Evolutionary conservation across 2,113 vertebrate species (phyloP), one percentile per base, ranked within the genome.

Genomic region (Strix aluco): DNA sequence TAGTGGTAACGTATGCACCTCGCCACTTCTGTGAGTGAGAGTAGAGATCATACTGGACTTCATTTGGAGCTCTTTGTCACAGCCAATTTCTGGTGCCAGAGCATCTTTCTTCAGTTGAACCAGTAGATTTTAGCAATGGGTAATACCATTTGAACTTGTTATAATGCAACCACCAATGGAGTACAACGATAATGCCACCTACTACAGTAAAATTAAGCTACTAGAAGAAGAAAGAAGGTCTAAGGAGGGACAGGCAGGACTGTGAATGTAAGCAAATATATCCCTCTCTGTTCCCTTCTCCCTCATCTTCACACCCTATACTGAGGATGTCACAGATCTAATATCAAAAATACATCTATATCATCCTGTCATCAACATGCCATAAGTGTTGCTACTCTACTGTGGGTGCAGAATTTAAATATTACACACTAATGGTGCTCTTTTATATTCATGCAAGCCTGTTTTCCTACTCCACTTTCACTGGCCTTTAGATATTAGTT

Each of bases 361-460:
- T 63, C 5, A 40, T 20, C 29, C 49, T 57, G 22, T 20, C 38
- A 21, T 26, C 1, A 3, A 21, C 22, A 54, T 34, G 13, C 26
- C 5, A 0, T 42, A 57, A 52, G 15, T 25, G 10, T 46, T 66
- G 34, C 34, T 83, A 46, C 5, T 66, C n/a, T 87, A 13, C 20
- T 34, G 13, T 23, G 40, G 44, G 32, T 70, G 21, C 8, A 52
- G 44, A 89, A 70, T n/a, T 62, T 59, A 65, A 80, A 55, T 46
- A 74, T 17, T 51, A 36, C n/a, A 59, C 5, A 10, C 20, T 55
- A 46, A 8, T 1, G 0, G 7, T 52, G 10, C 0, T 34, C 72
- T 71, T 81, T 77, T n/a, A 30, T 40, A 40, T 44, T 74, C 29
- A 14, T 54, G 58, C 8, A 46, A 32, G 8, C 7, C 21, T 75